Conservation (phyloP, 2,797 vertebrate species). For the Phalloptychus januarius region DNA sequence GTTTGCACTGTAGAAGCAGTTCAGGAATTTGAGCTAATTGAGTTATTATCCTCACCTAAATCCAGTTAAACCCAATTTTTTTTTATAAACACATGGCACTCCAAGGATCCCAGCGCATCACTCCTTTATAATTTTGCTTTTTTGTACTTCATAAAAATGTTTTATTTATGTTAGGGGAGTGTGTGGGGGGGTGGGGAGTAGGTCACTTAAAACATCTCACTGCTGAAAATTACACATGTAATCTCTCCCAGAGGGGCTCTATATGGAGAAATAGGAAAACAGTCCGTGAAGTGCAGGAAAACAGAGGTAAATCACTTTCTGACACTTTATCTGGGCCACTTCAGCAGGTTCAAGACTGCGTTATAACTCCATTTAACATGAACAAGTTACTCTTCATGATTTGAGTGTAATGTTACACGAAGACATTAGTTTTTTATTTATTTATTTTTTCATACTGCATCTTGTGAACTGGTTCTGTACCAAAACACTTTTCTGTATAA, state of each 20-base stretch:
- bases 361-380: conserved; percentile 75
- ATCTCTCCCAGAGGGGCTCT: conserved; percentile 78
- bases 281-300: conserved; percentile 78
- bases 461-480: conserved; percentile 19
- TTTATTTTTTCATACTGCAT: background rate
- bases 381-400: conserved; percentile 46
- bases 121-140: conserved; percentile 65
- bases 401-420: conserved; percentile 34
- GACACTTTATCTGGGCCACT: conserved; percentile 75
- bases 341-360: conserved; percentile 70
- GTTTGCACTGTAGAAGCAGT: conserved; percentile 32
- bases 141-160: conserved; percentile 65
- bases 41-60: conserved; percentile 4
- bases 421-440: background rate
- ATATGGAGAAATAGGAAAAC: conserved; percentile 78
- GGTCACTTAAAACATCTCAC: conserved; percentile 82
- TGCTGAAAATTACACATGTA: conserved; percentile 84
- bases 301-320: conserved; percentile 81
- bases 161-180: conserved; percentile 69
- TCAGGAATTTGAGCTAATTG: background rate
- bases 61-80: conserved; percentile 5
- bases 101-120: conserved; percentile 61
- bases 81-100: conserved; percentile 8
- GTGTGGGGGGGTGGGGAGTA: conserved; percentile 14
- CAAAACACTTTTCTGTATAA: conserved; percentile 6